Base-by-base conservation (phyloP, 1,140 invertebrate species). In the Hylaeus anthracinus region DNA sequence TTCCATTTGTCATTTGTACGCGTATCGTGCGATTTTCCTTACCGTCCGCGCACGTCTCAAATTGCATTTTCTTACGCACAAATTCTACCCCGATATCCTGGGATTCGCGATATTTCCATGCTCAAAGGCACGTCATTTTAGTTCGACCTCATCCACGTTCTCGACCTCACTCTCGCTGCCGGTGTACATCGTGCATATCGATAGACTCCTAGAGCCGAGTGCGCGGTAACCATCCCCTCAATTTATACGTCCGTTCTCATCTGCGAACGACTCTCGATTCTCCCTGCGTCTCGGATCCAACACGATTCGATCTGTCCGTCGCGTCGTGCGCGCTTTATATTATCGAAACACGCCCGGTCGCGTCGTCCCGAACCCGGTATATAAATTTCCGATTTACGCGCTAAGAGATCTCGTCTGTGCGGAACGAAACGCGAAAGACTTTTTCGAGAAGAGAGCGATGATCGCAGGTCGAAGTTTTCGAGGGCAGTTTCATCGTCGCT, bases 51-150 rank as follows among this genome's bases (percentile, higher is more conserved):
- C 83, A 78, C 77, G 76, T 80, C 73, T 72, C 69, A 56, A 86
- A 85, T 82, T 83, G 67, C 81, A 64, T 83, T 77, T 77, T 69
- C 67, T 70, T 72, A 81, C 75, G 69, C 77, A 77, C 80, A 77
- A 86, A 86, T 78, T 84, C 77, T 72, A 8, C 53, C 51, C 69
- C 70, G 66, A 78, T 76, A 80, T 43, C 51, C 53, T 63, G 39
- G 67, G 63, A 83, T 86, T 86, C 70, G 72, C 81, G 66, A 84
- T 79, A 86, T 81, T 86, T 84, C 71, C 84, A 77, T 41, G 39
- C 58, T 79, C 77, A 72, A 81, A 81, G 74, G 58, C 74, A 84
- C 78, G 81, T 83, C 56, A 58, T 73, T 61, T 58, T 45, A 53
- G 76, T 60, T 58, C 53, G 80, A 64, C 53, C 66, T 76, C 73